phyloP scores from a whole-genome alignment of 2,888 invertebrate species.

The Glomeris marginata region DNA sequence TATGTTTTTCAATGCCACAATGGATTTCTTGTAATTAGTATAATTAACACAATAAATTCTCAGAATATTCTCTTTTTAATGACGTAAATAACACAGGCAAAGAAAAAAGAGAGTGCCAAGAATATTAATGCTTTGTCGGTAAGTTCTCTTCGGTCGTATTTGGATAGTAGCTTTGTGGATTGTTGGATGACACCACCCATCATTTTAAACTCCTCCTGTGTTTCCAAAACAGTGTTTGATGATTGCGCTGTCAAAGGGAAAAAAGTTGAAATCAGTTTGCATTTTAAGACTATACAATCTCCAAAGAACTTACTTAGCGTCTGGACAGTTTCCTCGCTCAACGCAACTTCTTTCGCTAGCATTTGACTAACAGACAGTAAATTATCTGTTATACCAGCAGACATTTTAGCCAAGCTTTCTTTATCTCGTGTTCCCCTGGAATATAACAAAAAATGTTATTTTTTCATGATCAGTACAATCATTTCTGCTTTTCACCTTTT shows the following conservation, averaged over 20 bases:
- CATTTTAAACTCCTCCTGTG: slow-evolving; percentile 63
- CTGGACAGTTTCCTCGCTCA: slow-evolving; percentile 71
- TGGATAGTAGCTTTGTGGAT: slow-evolving; percentile 78
- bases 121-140: slow-evolving; percentile 85
- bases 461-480: no score
- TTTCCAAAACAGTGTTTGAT: slow-evolving; percentile 41
- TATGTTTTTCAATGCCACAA: no score
- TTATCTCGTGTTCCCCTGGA: slow-evolving; percentile 34
- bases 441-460: neutral
- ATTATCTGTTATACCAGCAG: slow-evolving; percentile 67
- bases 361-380: slow-evolving; percentile 68
- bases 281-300: neutral
- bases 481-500: slow-evolving; percentile 4
- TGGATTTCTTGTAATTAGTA: no score
- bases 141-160: slow-evolving; percentile 84
- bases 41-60: neutral
- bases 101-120: slow-evolving; percentile 72
- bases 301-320: slow-evolving; percentile 41
- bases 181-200: slow-evolving; percentile 77
- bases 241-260: slow-evolving; percentile 23
- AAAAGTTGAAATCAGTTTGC: neutral
- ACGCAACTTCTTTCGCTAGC: slow-evolving; percentile 69
- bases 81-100: slow-evolving; percentile 82
- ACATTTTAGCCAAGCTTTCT: slow-evolving; percentile 39
- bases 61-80: slow-evolving; percentile 69